A percentile compares a stretch with the other conserved stretches of the same genome.
Conservation (phyloP, 2,888 invertebrate species). For the Idaea straminata region DNA sequence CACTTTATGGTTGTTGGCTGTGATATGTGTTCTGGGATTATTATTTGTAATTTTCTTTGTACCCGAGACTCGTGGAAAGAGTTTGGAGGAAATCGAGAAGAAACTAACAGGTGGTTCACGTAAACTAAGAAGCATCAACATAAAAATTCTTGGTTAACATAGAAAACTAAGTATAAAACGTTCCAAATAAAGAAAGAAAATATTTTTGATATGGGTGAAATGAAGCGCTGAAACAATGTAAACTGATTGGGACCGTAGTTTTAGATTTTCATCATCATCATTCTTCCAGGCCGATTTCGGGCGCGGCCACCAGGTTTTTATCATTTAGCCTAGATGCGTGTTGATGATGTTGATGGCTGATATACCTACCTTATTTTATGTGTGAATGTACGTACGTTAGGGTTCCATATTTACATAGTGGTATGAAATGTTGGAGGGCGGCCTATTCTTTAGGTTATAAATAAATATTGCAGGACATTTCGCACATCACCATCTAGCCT, state of each 20-base stretch:
- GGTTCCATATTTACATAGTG: no score
- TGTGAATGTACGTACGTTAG: no score
- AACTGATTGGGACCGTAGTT: slow-evolving; percentile 67
- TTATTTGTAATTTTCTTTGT: slow-evolving; percentile 91
- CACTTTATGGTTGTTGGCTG: slow-evolving; percentile 90
- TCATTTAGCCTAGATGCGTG: no score
- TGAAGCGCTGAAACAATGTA: slow-evolving; percentile 50
- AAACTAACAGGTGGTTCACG: slow-evolving; percentile 83
- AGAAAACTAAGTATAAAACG: no score
- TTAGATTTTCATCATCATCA: slow-evolving; percentile 47
- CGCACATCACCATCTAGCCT: no score
- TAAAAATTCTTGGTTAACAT: slow-evolving; percentile 13
- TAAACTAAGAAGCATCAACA: slow-evolving; percentile 52
- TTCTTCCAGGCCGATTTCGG: no score
- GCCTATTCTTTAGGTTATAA: no score
- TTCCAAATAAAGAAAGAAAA: slow-evolving; percentile 20
- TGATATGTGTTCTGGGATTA: slow-evolving; percentile 85
- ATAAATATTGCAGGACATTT: no score
- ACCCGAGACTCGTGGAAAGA: slow-evolving; percentile 96
- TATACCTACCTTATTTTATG: no score
- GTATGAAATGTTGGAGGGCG: no score
- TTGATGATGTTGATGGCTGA: no score
- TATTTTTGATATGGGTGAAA: slow-evolving; percentile 35
- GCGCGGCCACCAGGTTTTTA: no score
- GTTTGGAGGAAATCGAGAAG: slow-evolving; percentile 94